Evolutionary conservation across 2,888 invertebrate species (phyloP), one percentile per base, ranked within the genome.

Genomic region (Lypha dubia): DNA sequence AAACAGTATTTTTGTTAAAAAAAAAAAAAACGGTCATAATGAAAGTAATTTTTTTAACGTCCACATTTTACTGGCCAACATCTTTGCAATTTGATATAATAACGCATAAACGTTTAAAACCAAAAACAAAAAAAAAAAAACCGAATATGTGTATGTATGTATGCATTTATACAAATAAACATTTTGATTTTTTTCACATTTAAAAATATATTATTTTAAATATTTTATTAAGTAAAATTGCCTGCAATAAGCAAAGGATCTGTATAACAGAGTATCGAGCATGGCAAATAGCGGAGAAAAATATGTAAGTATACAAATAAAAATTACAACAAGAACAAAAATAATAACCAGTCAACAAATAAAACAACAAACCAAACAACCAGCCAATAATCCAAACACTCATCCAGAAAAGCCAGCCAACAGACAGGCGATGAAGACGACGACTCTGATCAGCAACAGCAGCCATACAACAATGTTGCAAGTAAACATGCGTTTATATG

Each of bases 161-260:
- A 13, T 65, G 35, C 70, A 35, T 76, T 73, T 56, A 77, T 74
- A 84, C 76, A 84, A 86, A 86, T 87, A 87, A 87, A 87, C 86
- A 82, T 79, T 82, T 84, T 87, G 84, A 87, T 87, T 87, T 86
- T 86, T 86, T 86, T 80, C 84, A 70, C 75, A 83, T 84, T 86
- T 84, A 70, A 75, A 85, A 81, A 71, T 77, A 77, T 84, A 84
- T 84, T 84, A 84, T 82, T 79, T 84, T 84, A 84, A 84, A 84
- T 85, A 85, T 79, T 85, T 85, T 83, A 83, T 83, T 83, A 79
- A 79, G 53, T 46, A 65, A 77, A 58, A 3, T 15, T 24, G 58
- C 32, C 62, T 28, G 65, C 41, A 73, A 20, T 58, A 49, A 79
- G 70, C 79, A 80, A n/a, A n/a, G 83, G 75, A 80, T 68, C 83